Conservation (phyloP, 2,797 vertebrate species). For the Macropus fuliginosus region DNA sequence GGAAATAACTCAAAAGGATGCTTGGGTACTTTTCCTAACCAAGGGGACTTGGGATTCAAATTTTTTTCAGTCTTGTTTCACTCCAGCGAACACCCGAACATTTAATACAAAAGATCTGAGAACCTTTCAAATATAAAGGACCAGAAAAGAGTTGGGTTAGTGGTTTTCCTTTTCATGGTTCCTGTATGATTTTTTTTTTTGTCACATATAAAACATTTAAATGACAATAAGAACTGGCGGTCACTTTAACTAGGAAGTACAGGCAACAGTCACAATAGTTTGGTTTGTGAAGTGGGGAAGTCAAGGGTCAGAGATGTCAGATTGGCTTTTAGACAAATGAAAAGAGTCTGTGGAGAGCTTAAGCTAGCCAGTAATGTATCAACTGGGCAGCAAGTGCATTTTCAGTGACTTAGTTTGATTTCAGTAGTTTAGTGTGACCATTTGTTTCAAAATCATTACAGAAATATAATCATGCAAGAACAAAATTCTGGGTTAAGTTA, state of each 20-base stretch:
- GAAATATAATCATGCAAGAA: conserved; percentile 9
- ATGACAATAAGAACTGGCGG: conserved; percentile 80
- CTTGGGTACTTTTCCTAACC: conserved; percentile 61
- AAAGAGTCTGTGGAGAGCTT: conserved; percentile 75
- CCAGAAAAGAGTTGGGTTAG: conserved; percentile 72
- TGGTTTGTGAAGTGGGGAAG: conserved; percentile 80
- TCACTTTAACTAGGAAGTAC: conserved; percentile 83
- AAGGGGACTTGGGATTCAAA: conserved; percentile 75
- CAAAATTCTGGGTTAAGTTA: conserved; percentile 23
- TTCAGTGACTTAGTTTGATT: conserved; percentile 59
- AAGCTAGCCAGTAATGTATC: conserved; percentile 71
- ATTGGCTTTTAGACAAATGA: conserved; percentile 81
- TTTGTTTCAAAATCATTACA: conserved; percentile 1
- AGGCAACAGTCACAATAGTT: conserved; percentile 80
- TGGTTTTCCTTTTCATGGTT: conserved; percentile 71
- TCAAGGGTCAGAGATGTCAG: conserved; percentile 85
- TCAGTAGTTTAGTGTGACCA: conserved; percentile 61
- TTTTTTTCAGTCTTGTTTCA: conserved; percentile 75
- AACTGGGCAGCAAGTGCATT: conserved; percentile 64
- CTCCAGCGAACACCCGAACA: conserved; percentile 69
- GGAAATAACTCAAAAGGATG: conserved; percentile 75
- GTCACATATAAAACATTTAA: conserved; percentile 81
- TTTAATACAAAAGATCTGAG: conserved; percentile 68
- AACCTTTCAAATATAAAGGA: conserved; percentile 71
- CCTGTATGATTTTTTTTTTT: conserved; percentile 73